Conservation (phyloP, 2,797 vertebrate species). For the Notolabrus celidotus region DNA sequence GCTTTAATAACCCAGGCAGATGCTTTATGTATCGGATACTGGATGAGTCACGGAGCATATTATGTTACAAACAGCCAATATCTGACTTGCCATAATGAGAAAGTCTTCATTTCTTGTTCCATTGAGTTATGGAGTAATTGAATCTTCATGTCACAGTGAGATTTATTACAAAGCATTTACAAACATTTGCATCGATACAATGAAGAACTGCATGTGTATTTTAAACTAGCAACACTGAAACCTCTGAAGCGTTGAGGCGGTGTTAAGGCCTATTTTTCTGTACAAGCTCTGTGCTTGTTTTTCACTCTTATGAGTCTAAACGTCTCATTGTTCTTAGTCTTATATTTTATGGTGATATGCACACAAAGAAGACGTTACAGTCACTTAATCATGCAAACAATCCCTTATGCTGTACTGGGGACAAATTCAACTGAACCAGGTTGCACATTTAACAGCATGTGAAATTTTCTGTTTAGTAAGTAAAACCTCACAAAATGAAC, state of each 20-base stretch:
- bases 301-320: no score
- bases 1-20: conserved; percentile 27
- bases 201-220: not conserved
- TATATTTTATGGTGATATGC: no score
- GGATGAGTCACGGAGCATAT: conserved; percentile 39
- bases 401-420: not conserved
- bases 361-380: not conserved
- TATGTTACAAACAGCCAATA: not conserved
- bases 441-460: not conserved
- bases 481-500: no score
- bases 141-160: not conserved
- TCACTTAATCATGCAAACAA: not conserved
- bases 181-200: not conserved
- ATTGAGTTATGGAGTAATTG: conserved; percentile 1
- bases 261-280: not conserved
- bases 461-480: no score
- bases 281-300: conserved; percentile 8
- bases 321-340: no score
- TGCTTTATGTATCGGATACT: conserved; percentile 33
- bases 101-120: conserved; percentile 24
- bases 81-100: conserved; percentile 6
- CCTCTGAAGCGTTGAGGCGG: not conserved
- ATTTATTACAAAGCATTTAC: not conserved
- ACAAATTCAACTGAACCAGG: not conserved
- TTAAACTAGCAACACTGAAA: not conserved